Conservation (phyloP, 1,140 invertebrate species). For the Neomicropteryx cornuta region DNA sequence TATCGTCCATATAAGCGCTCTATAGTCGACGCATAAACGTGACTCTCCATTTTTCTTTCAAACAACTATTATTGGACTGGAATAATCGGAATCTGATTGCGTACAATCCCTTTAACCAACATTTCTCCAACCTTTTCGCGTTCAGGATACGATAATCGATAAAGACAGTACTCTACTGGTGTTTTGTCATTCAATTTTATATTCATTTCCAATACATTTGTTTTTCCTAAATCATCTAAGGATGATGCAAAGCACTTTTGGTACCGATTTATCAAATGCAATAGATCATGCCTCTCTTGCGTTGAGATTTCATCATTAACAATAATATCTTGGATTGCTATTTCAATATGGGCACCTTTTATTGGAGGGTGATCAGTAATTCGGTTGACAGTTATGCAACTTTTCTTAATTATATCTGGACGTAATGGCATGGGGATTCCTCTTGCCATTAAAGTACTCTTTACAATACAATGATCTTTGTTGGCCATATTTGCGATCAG, state of each 20-base stretch:
- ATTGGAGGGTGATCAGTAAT: too few species aligned
- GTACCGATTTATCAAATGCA: conserved; percentile 9
- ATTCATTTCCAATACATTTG: conserved; percentile 9
- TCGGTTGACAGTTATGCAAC: too few species aligned
- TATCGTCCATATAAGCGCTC: conserved; percentile 17
- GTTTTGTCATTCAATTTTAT: conserved; percentile 13
- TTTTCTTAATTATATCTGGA: background rate
- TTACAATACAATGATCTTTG: too few species aligned
- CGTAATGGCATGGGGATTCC: background rate
- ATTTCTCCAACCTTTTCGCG: conserved; percentile 15
- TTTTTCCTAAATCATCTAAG: conserved; percentile 11
- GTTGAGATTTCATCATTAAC: background rate
- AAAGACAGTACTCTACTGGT: conserved; percentile 13
- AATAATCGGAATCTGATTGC: conserved; percentile 13
- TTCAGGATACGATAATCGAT: conserved; percentile 13
- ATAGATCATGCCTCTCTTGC: background rate
- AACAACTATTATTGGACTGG: conserved; percentile 14
- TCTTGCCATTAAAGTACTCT: background rate
- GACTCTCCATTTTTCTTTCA: conserved; percentile 15
- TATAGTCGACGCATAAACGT: conserved; percentile 16
- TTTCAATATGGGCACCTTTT: too few species aligned
- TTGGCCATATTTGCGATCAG: too few species aligned
- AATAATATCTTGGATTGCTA: background rate
- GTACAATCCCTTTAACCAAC: conserved; percentile 5
- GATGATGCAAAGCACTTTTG: conserved; percentile 14